phyloP scores from a whole-genome alignment of 1,140 invertebrate species.

The Drosophila ananassae region DNA sequence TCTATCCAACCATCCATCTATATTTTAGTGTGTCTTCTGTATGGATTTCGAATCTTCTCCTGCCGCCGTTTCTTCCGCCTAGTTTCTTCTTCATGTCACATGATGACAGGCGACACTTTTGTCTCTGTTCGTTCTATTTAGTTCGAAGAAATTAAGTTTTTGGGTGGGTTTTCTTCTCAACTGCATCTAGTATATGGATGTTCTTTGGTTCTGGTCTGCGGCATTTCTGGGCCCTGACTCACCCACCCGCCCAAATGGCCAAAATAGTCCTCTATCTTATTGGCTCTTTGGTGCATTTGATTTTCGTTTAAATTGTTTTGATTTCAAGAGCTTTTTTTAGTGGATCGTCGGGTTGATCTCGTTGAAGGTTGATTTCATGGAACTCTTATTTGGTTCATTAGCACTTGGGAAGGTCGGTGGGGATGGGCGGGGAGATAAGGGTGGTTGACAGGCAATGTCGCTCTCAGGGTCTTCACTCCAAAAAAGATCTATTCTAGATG shows the following conservation, averaged over 20 bases:
- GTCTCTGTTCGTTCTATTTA: conserved; percentile 38
- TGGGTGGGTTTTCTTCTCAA: conserved; percentile 30
- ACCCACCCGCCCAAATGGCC: conserved; percentile 38
- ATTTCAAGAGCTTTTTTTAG: conserved; percentile 50
- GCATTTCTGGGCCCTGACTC: conserved; percentile 55
- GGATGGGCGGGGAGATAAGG: background rate
- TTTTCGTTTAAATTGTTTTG: conserved; percentile 39
- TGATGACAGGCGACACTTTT: conserved; percentile 74
- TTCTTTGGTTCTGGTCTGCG: conserved; percentile 22
- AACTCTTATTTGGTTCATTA: conserved; percentile 14
- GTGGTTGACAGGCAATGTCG: conserved; percentile 19
- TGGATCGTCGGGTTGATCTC: conserved; percentile 34
- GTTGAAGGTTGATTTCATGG: conserved; percentile 43
- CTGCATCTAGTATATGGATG: conserved; percentile 13
- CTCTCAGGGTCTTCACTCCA: background rate
- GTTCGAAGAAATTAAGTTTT: conserved; percentile 43
- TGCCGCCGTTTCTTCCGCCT: conserved; percentile 64
- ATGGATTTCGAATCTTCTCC: conserved; percentile 38
- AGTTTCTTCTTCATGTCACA: conserved; percentile 72
- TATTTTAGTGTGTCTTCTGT: conserved; percentile 14
- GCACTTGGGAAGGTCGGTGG: conserved; percentile 21
- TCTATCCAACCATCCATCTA: conserved; percentile 24
- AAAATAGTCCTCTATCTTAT: conserved; percentile 48
- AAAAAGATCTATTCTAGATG: background rate
- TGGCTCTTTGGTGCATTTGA: conserved; percentile 28